phyloP scores from a whole-genome alignment of 2,113 vertebrate species.

The Australoheros scitulus region DNA sequence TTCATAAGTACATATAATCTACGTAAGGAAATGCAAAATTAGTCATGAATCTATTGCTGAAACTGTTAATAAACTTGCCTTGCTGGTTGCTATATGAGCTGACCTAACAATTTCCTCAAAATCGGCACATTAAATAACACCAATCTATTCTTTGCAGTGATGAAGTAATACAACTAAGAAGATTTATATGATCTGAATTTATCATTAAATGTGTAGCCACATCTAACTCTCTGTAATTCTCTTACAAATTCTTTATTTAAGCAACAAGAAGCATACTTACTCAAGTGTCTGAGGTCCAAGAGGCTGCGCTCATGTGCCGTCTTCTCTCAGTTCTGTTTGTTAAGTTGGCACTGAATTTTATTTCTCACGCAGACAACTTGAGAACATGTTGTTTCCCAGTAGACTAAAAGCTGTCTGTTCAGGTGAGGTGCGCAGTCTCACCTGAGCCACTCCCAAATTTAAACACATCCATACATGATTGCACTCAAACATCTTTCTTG shows the following conservation, averaged over 20 bases:
- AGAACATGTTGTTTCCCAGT: neutral
- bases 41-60: neutral
- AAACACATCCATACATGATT: constrained; percentile 12
- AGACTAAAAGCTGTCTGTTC: neutral
- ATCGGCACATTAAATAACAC: neutral
- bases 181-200: neutral
- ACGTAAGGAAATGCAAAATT: neutral
- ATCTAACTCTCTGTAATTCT: neutral
- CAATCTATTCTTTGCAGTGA: neutral
- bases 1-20: neutral
- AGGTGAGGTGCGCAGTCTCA: constrained; percentile 12
- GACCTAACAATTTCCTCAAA: neutral
- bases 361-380: constrained; percentile 19
- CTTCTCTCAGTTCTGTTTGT: neutral
- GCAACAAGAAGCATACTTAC: constrained; percentile 41
- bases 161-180: neutral
- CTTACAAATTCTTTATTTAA: neutral
- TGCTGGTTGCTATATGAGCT: neutral
- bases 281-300: neutral
- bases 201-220: no score
- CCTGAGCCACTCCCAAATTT: constrained; percentile 50
- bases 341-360: neutral
- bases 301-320: neutral
- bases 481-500: neutral
- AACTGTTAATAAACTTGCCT: neutral